Evolutionary conservation across 2,888 invertebrate species (phyloP).

Genomic region (Morinoia aosen): DNA sequence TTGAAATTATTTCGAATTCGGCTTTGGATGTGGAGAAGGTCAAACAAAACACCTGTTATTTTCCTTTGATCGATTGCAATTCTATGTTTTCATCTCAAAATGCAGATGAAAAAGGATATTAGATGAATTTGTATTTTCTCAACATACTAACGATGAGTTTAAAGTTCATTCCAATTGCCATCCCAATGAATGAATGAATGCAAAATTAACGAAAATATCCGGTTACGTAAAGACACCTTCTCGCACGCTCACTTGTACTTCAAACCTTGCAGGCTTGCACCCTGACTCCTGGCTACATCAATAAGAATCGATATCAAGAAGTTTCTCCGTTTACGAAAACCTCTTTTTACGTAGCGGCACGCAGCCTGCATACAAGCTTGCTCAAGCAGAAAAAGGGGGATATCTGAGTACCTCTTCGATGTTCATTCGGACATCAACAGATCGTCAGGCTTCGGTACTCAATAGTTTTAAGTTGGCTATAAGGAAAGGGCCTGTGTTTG

Average conservation of each 20-base stretch:
- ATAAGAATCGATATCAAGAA: background rate
- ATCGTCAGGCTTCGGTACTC: background rate
- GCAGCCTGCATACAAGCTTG: background rate
- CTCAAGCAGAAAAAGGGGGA: background rate
- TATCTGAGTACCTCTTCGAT: background rate
- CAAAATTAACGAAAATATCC: background rate
- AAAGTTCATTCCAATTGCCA: background rate
- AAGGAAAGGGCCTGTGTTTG: background rate
- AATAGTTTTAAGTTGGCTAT: background rate
- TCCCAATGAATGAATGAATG: background rate
- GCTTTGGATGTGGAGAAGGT: no score
- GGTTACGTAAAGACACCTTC: background rate
- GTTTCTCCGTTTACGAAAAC: background rate
- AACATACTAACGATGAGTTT: background rate
- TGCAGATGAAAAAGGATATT: no score
- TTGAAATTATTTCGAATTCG: no score
- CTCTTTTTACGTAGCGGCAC: background rate
- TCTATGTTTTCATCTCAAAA: no score
- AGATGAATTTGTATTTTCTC: no score
- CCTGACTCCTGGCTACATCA: background rate
- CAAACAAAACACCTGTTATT: no score
- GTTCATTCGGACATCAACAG: conserved; percentile 12
- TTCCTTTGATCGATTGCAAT: no score
- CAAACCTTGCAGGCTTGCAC: background rate
- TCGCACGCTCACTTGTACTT: background rate